Conservation (phyloP, 2,797 vertebrate genomes). For the Enteromius paludinosus region DNA sequence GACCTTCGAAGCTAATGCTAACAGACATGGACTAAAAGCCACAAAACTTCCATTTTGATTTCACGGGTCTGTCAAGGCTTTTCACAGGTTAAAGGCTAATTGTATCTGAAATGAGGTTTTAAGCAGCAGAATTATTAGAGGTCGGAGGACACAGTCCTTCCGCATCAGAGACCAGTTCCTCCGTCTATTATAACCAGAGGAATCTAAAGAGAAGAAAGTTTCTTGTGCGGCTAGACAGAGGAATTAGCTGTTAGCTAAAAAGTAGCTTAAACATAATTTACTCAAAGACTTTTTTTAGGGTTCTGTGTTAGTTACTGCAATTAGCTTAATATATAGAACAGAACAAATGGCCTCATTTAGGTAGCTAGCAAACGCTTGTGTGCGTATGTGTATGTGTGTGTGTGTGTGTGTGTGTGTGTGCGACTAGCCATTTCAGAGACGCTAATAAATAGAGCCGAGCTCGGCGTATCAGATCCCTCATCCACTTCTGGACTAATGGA, state of each 20-base stretch:
- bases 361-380: slow-evolving; percentile 33
- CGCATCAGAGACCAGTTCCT: slow-evolving; percentile 11
- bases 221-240: not conserved
- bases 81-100: slow-evolving; percentile 80
- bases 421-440: slow-evolving; percentile 62
- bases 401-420: slow-evolving; percentile 60
- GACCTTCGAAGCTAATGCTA: slow-evolving; percentile 12
- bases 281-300: slow-evolving; percentile 7
- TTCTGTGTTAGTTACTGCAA: slow-evolving; percentile 13
- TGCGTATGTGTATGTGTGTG: slow-evolving; percentile 55
- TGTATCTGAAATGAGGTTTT: slow-evolving; percentile 80
- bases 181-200: not conserved
- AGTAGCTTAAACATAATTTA: slow-evolving; percentile 14
- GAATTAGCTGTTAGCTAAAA: not conserved
- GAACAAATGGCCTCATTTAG: slow-evolving; percentile 30
- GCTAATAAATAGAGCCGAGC: slow-evolving; percentile 72
- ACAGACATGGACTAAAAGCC: not conserved
- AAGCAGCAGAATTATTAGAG: slow-evolving; percentile 77
- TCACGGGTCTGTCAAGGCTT: slow-evolving; percentile 36
- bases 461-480: slow-evolving; percentile 57
- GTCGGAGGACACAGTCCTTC: slow-evolving; percentile 49
- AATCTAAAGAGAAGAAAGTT: not conserved
- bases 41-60: slow-evolving; percentile 27
- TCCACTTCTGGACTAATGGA: slow-evolving; percentile 78
- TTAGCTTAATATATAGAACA: slow-evolving; percentile 28